Conservation (phyloP, 2,888 invertebrate genomes). For the Microplitis deprimator region DNA sequence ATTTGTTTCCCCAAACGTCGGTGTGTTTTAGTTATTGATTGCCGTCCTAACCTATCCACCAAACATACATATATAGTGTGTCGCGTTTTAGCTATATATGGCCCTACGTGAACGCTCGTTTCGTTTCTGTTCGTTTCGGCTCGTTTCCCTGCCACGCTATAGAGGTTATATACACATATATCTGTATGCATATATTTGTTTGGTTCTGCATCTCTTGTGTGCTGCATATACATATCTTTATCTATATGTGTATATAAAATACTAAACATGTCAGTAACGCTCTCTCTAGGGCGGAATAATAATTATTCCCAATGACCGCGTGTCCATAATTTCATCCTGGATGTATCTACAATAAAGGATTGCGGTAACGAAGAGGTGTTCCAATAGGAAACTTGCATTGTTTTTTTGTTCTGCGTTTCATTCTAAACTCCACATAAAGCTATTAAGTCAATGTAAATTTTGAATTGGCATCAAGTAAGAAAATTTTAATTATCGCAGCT, state of each 20-base stretch:
- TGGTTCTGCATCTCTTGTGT: conserved; percentile 63
- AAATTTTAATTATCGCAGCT: too few species aligned
- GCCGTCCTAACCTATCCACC: conserved; percentile 51
- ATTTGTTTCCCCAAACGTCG: conserved; percentile 58
- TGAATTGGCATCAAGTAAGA: too few species aligned
- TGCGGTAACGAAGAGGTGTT: too few species aligned
- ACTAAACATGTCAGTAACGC: background rate
- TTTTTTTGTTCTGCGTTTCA: too few species aligned
- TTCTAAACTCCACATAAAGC: too few species aligned
- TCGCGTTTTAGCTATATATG: conserved; percentile 35
- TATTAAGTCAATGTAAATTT: too few species aligned
- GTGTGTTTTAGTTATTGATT: conserved; percentile 64
- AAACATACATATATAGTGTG: conserved; percentile 34
- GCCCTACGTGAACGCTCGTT: conserved; percentile 44
- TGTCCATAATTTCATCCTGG: background rate
- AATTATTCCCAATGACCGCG: conserved; percentile 48
- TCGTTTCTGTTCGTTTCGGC: conserved; percentile 67
- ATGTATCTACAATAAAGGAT: background rate
- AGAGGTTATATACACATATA: conserved; percentile 41
- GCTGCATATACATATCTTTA: conserved; percentile 37
- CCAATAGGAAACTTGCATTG: too few species aligned
- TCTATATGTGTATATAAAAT: conserved; percentile 20
- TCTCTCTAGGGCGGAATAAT: conserved; percentile 56
- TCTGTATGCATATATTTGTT: conserved; percentile 60
- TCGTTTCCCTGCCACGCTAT: conserved; percentile 68